These are phyloP conservation scores for Caenorhabditis tropicalis DNA, from an alignment of 1,140 invertebrate species.

Conservation along the genomic window DNA sequence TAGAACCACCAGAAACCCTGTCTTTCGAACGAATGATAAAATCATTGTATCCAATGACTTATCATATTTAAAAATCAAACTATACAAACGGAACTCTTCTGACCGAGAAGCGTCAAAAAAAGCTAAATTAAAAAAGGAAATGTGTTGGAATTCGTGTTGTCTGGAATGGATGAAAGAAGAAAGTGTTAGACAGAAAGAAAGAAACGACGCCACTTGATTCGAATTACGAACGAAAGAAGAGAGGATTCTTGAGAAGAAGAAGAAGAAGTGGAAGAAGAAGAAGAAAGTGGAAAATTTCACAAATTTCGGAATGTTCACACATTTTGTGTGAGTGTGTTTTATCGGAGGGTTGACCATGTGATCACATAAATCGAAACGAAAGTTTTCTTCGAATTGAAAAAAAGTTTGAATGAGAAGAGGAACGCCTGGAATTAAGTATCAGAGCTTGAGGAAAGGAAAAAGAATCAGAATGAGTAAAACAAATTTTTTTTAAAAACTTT, in stretches of 20 bases:
- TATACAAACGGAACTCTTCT: background rate
- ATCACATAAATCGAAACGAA: background rate
- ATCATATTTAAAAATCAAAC: background rate
- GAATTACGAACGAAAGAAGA: conserved; percentile 33
- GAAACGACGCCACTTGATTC: conserved; percentile 12
- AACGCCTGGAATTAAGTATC: background rate
- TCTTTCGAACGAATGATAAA: background rate
- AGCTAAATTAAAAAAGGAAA: no score
- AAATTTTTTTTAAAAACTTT: no score
- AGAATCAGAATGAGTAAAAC: no score
- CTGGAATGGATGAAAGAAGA: no score
- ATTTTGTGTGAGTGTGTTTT: no score
- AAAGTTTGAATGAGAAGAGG: background rate
- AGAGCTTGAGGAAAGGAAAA: no score
- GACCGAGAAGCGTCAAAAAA: background rate
- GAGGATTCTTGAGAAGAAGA: background rate
- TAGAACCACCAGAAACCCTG: background rate
- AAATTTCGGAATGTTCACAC: background rate
- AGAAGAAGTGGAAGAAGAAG: background rate
- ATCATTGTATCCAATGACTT: background rate
- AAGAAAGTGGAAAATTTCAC: conserved; percentile 2
- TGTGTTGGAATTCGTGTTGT: background rate
- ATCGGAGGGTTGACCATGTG: background rate
- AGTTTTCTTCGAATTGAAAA: background rate
- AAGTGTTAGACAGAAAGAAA: background rate